Evolutionary conservation across 2,797 vertebrate species (phyloP).

Genomic region (Aphelocoma californica): DNA sequence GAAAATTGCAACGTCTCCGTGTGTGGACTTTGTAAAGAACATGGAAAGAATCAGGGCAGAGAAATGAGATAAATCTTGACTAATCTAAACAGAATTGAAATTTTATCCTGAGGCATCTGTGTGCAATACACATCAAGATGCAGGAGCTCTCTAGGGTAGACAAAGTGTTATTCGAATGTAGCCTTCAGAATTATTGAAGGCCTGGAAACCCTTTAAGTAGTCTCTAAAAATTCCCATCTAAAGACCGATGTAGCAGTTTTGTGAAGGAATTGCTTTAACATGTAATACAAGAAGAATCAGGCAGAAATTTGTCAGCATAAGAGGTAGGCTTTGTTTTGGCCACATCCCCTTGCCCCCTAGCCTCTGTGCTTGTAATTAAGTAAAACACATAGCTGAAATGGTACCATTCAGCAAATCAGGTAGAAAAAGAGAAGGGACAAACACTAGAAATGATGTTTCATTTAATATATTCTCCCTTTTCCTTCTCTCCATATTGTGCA

Average conservation of each 20-base stretch:
- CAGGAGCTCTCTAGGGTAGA: background rate
- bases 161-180: background rate
- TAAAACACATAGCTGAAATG: background rate
- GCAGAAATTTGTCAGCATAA: background rate
- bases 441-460: background rate
- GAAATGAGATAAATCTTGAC: background rate
- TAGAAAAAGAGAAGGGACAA: background rate
- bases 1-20: rapidly evolving
- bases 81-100: background rate
- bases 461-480: background rate
- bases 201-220: background rate
- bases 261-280: background rate
- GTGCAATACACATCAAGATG: background rate
- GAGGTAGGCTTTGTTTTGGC: background rate
- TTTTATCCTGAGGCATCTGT: background rate
- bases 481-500: background rate
- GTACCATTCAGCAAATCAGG: background rate
- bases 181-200: background rate
- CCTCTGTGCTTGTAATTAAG: background rate
- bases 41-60: background rate
- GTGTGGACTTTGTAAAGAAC: background rate
- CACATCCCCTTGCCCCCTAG: rapidly evolving
- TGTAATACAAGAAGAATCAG: background rate
- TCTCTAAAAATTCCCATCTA: background rate
- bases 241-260: background rate